Base-by-base conservation (phyloP, 2,888 invertebrate genomes). In the Caenorhabditis zanzibari region DNA sequence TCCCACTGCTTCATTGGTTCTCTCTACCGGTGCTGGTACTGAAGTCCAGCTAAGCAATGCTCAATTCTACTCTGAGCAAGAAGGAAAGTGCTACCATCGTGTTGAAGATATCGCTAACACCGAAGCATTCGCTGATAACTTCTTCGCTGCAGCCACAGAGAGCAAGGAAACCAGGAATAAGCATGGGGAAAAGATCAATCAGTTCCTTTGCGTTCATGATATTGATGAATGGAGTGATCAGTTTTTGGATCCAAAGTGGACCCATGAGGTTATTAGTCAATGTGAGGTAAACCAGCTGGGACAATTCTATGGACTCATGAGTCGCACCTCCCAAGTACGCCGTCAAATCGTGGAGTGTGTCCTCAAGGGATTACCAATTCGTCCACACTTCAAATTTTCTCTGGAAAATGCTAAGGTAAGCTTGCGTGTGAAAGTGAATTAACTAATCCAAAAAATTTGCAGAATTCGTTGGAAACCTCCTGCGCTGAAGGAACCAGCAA, bases 241-340 rank as follows among this genome's bases (percentile, higher is more conserved):
- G n/a, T 91, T 91, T 74, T 79, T 91, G 47, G 91, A 91, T 69
- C 91, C 91, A 1, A 79, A 81, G 22, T 91, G 91, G 91, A 90
- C 90, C 1, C 91, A 91, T 74, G 89, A 90, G 75, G 91, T 91
- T 52, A 90, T 91, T 61, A 80, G 89, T 72, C 73, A 79, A 26
- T 71, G 75, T 49, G 86, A 88, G 49, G 88, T 76, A 0, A 82
- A 79, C 10, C 87, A 85, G 68, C 85, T 91, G 26, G 84, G 89
- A 9, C 89, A 90, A 61, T 90, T 91, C 85, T 89, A 89, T 68
- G 79, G 86, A 32, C 81, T 90, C 32, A 90, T 91, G 90, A 81
- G 81, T 10, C 85, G 89, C 44, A 90, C 90, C 0, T 85, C 87
- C 1, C 86, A 88, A 84, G 81, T 89, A n/a, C 85, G 91, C n/a